phyloP scores from a whole-genome alignment of 2,113 vertebrate species.

The Amphilophus citrinellus region DNA sequence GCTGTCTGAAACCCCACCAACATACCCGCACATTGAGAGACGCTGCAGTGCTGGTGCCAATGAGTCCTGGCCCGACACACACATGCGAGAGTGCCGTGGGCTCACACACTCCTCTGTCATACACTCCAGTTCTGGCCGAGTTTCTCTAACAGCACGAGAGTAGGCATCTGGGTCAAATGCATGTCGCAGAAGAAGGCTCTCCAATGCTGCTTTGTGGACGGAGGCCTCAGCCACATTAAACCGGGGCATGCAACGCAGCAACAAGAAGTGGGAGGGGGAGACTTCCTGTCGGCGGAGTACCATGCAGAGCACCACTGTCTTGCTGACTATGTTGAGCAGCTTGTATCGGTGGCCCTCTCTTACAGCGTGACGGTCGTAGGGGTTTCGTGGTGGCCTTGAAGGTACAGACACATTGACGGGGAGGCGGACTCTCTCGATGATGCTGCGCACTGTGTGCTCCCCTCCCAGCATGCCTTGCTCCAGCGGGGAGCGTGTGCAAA shows the following conservation, averaged over 20 bases:
- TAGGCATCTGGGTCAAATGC: slow-evolving; percentile 95
- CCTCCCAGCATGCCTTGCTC: slow-evolving; percentile 97
- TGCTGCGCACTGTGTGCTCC: slow-evolving; percentile 96
- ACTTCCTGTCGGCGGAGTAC: slow-evolving; percentile 90
- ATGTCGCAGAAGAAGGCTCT: slow-evolving; percentile 87
- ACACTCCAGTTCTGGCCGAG: slow-evolving; percentile 87
- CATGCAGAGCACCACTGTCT: slow-evolving; percentile 96
- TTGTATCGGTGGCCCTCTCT: slow-evolving; percentile 98
- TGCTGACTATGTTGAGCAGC: slow-evolving; percentile 96
- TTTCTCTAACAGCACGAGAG: slow-evolving; percentile 92
- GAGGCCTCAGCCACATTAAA: slow-evolving; percentile 93
- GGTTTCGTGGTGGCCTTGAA: slow-evolving; percentile 90
- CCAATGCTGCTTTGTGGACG: slow-evolving; percentile 89
- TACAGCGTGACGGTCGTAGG: slow-evolving; percentile 93
- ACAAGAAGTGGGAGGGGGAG: slow-evolving; percentile 92
- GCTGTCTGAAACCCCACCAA: slow-evolving; percentile 72
- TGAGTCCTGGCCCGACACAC: slow-evolving; percentile 83
- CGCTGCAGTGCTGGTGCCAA: slow-evolving; percentile 82
- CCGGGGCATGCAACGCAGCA: slow-evolving; percentile 93
- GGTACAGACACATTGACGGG: slow-evolving; percentile 96
- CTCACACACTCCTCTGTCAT: slow-evolving; percentile 89
- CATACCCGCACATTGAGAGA: slow-evolving; percentile 83
- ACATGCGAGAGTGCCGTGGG: slow-evolving; percentile 87
- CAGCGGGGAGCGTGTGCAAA: slow-evolving; percentile 95
- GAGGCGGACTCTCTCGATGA: slow-evolving; percentile 95